phyloP scores from a whole-genome alignment of 2,888 invertebrate genomes.

The Leptopilina myrica region DNA sequence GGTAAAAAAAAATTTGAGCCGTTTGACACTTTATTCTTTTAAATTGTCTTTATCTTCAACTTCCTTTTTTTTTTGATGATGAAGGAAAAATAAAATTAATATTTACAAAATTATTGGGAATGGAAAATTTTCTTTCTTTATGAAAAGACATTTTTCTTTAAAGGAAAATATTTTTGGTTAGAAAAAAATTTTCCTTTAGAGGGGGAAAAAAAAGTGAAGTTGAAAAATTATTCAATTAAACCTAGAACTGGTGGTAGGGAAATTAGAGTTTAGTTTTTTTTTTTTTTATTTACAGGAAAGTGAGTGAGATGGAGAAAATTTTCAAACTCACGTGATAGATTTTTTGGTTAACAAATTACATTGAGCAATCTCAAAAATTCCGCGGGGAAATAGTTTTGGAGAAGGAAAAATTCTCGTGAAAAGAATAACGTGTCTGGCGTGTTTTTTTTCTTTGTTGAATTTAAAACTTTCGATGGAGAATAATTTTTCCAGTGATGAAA shows the following conservation, averaged over 20 bases:
- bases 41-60: no score
- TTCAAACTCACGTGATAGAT: not conserved
- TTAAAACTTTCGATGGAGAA: no score
- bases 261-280: no score
- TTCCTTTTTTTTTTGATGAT: not conserved
- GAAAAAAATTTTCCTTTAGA: not conserved
- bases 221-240: conserved; percentile 7
- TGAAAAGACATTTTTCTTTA: not conserved
- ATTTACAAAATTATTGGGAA: no score
- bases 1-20: no score
- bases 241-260: not conserved
- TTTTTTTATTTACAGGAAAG: conserved; percentile 27
- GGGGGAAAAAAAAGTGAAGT: not conserved
- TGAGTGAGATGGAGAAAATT: conserved; percentile 6
- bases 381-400: no score
- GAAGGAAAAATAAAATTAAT: no score
- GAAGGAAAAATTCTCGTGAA: not conserved
- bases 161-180: not conserved
- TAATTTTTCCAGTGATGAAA: no score
- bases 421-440: no score
- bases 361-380: conserved; percentile 14
- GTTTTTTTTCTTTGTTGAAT: no score
- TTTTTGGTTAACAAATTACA: not conserved
- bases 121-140: not conserved
- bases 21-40: no score